Conservation (phyloP, 2,888 invertebrate genomes). For the Pasiphila rectangulata region DNA sequence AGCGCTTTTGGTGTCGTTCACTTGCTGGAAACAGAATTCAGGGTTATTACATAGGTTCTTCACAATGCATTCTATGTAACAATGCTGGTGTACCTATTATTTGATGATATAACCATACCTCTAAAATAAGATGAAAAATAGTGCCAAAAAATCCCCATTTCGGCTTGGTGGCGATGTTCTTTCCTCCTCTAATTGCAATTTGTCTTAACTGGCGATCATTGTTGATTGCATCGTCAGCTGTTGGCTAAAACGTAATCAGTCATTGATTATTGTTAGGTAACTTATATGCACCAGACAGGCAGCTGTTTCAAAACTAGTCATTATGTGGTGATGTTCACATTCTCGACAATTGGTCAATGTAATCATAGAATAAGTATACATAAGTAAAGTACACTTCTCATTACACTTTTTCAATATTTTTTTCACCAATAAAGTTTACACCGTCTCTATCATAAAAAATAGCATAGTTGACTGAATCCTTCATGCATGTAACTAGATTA, state of each 20-base stretch:
- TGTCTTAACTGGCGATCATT: conserved; percentile 60
- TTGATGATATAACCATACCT: conserved; percentile 44
- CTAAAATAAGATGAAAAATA: conserved; percentile 68
- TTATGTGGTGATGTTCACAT: not conserved
- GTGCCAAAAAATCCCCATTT: conserved; percentile 77
- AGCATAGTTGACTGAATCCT: too few species aligned
- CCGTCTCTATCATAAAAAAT: too few species aligned
- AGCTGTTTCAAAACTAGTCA: not conserved
- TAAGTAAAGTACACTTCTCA: too few species aligned
- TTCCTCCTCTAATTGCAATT: conserved; percentile 51
- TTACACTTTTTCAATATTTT: too few species aligned
- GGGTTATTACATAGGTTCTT: too few species aligned
- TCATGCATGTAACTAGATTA: too few species aligned
- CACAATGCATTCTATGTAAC: too few species aligned
- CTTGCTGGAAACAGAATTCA: conserved; percentile 66
- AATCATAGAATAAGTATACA: too few species aligned
- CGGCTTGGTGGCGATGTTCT: conserved; percentile 53
- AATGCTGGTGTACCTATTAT: not conserved
- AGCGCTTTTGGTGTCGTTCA: conserved; percentile 77
- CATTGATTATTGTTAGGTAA: too few species aligned
- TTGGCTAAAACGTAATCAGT: conserved; percentile 51
- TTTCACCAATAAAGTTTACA: too few species aligned
- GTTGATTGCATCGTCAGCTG: conserved; percentile 61
- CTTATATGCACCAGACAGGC: too few species aligned
- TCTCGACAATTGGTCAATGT: too few species aligned